These are phyloP conservation scores for Coreoperca whiteheadi DNA, from an alignment of 2,113 vertebrate species.

Conservation along the genomic window DNA sequence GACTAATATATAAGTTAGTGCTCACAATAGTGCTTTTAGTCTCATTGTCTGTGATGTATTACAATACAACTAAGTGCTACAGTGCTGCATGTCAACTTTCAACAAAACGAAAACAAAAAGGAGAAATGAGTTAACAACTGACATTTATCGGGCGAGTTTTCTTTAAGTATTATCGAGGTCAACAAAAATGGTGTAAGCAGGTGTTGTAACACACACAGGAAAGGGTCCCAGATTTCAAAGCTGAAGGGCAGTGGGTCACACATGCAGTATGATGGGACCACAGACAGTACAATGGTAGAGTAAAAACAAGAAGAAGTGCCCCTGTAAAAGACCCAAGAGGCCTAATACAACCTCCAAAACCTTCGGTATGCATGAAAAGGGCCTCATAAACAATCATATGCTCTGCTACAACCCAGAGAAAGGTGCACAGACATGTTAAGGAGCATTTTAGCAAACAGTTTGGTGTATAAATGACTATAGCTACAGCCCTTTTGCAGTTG, in stretches of 20 bases:
- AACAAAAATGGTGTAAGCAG: constrained; percentile 37
- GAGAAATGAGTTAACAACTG: not conserved
- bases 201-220: constrained; percentile 58
- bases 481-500: constrained; percentile 27
- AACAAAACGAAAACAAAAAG: not conserved
- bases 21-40: constrained; percentile 7
- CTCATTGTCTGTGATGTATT: constrained; percentile 12
- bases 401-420: constrained; percentile 48
- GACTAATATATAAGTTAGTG: constrained; percentile 7
- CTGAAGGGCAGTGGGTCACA: constrained; percentile 49
- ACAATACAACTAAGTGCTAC: constrained; percentile 1
- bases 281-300: constrained; percentile 44
- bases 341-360: not conserved
- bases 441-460: constrained; percentile 16
- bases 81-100: constrained; percentile 20
- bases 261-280: constrained; percentile 61
- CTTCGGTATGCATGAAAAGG: not conserved
- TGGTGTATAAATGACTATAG: not conserved
- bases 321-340: constrained; percentile 18
- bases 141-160: constrained; percentile 2
- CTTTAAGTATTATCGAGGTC: constrained; percentile 7
- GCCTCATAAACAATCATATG: not conserved
- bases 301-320: constrained; percentile 33
- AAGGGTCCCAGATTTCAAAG: constrained; percentile 22
- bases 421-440: constrained; percentile 28